Evolutionary conservation across 2,113 vertebrate species (phyloP), one percentile per base, ranked within the genome.

Genomic region (Cettia cetti): DNA sequence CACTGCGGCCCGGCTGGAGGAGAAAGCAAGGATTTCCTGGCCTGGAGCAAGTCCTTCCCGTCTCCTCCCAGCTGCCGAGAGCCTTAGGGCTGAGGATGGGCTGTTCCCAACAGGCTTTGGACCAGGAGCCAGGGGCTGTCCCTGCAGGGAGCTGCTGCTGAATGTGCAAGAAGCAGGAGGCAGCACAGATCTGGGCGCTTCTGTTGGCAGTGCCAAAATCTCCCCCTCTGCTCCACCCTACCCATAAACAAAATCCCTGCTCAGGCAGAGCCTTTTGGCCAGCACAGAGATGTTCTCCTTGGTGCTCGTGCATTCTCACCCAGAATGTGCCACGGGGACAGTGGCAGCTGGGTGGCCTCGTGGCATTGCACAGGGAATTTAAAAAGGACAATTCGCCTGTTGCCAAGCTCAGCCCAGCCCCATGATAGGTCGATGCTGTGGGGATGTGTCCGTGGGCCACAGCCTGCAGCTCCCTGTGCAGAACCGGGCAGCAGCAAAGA

Each of bases 1-100:
- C 72, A 78, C 91, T 86, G 97, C 8, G 96, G 89, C 78, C 30
- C 30, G 5, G 92, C 91, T 63, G 89, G 53, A 94, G 94, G 91
- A 97, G 96, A 97, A 96, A 93, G 92, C 81, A 77, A 96, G 97
- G 97, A 96, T 97, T 96, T 97, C 97, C 97, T 95, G 95, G 86
- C 93, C 94, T 3, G 28, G 95, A 96, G 91, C 74, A 70, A 76
- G 94, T 87, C 68, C 90, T 96, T 96, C 95, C 94, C 74, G 88
- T 90, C 92, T 78, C 93, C 91, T 95, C 95, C 92, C 89, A 84
- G 87, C 76, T 79, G 77, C 89, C 0, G 28, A 64, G 79, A 1
- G 21, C 82, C 61, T 40, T 44, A 53, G 35, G 49, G 54, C 42
- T 87, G 50, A 76, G 64, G 23, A 24, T 65, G 44, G 45, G 91